phyloP scores from a whole-genome alignment of 2,888 invertebrate species.

The Choreutis nemorana region DNA sequence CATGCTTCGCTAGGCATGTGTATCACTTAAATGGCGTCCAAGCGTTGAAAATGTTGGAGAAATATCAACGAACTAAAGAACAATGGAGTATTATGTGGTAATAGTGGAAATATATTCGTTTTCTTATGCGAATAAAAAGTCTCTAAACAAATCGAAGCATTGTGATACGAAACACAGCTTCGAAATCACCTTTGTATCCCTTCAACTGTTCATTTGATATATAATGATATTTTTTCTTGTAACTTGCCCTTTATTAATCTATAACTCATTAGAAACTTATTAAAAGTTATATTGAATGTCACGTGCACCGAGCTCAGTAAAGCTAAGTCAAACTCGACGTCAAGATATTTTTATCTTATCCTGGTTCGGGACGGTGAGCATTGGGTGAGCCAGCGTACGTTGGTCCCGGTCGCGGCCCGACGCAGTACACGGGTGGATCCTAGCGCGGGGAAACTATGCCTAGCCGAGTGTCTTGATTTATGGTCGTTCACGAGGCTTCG shows the following conservation, averaged over 20 bases:
- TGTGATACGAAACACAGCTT: slow-evolving; percentile 39
- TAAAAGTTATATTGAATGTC: slow-evolving; percentile 19
- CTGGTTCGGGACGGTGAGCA: slow-evolving; percentile 54
- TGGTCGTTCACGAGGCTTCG: slow-evolving; percentile 48
- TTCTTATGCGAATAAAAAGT: slow-evolving; percentile 57
- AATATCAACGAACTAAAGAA: slow-evolving; percentile 58
- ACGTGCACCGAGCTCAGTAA: slow-evolving; percentile 21
- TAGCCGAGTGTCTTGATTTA: slow-evolving; percentile 28
- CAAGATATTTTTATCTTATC: slow-evolving; percentile 57
- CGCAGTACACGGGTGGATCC: neutral
- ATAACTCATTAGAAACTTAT: slow-evolving; percentile 6
- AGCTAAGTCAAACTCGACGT: slow-evolving; percentile 28
- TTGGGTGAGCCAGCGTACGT: too few relatives aligned
- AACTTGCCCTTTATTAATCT: slow-evolving; percentile 8
- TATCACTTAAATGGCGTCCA: slow-evolving; percentile 50
- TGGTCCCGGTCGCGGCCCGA: too few relatives aligned
- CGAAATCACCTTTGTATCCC: slow-evolving; percentile 10
- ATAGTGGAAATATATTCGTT: slow-evolving; percentile 64
- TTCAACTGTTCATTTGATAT: slow-evolving; percentile 11
- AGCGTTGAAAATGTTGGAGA: slow-evolving; percentile 51
- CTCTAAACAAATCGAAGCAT: slow-evolving; percentile 62
- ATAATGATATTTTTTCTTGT: too few relatives aligned
- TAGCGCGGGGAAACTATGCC: slow-evolving; percentile 8
- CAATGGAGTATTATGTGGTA: slow-evolving; percentile 66
- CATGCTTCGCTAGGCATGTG: slow-evolving; percentile 47